Base-by-base conservation (phyloP, 2,797 vertebrate genomes). In the Gobio occitaniae region DNA sequence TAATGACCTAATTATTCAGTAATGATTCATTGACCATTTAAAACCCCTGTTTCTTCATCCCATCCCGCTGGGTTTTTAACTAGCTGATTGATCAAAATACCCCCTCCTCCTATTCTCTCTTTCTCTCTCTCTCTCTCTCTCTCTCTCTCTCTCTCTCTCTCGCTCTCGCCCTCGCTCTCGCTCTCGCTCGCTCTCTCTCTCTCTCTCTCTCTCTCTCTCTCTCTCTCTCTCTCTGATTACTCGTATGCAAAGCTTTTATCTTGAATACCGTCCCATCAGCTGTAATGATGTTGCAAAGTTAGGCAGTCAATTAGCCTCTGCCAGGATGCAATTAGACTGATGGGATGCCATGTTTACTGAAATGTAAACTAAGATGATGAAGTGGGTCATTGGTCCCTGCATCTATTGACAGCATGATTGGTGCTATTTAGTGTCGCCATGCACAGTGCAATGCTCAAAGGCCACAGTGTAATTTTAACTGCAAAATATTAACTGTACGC, bases 271-370 rank as follows among this genome's bases (percentile, higher is more conserved):
- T 80, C 80, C 70, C 82, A 82, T 84, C 78, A 47, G 69, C 48
- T 80, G 41, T 87, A 84, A 84, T 70, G 63, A 74, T 84, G 82
- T 38, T 82, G 50, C 54, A 74, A 82, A 74, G 36, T 74, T 71
- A 78, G 75, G 80, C 77, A 79, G 86, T 87, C 81, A 52, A 85
- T 88, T 77, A 71, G 61, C 82, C 68, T 65, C 44, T 89, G 79
- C 80, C 71, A 80, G 82, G 83, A 85, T 83, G 82, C 72, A 86
- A 80, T 90, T 86, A 90, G 66, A 78, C 54, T 65, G 61, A 56
- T 85, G 68, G 63, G 48, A 78, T 69, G 50, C 38, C 36, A 56
- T 69, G 72, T 84, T 84, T 56, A 84, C 61, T 84, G 72, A 77
- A 68, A 84, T 70, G 63, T 77, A 84, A 59, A n/a, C 74, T 16